Evolutionary conservation across 1,140 invertebrate genomes (phyloP).

Genomic region (Prorops nasuta): DNA sequence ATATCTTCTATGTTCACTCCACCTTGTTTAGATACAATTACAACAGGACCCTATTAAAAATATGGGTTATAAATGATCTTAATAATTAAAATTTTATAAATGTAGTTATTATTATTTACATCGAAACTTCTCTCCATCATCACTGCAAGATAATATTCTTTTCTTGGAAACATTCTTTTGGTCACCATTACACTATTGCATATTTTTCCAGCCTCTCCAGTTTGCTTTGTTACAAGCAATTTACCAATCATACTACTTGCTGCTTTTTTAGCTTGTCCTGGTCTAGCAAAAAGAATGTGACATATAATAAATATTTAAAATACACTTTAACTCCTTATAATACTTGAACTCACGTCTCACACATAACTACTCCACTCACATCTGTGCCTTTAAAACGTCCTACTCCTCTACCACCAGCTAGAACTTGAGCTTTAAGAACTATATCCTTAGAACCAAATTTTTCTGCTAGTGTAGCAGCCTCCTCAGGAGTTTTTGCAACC

Average conservation of each 20-base stretch:
- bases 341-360: constrained; percentile 71
- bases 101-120: constrained; percentile 60
- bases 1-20: constrained; percentile 98
- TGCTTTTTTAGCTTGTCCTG: constrained; percentile 80
- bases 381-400: constrained; percentile 89
- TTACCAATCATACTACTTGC: constrained; percentile 90
- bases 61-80: background rate
- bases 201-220: constrained; percentile 85
- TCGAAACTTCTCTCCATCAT: constrained; percentile 92
- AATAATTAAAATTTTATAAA: background rate
- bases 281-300: constrained; percentile 55
- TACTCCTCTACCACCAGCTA: constrained; percentile 92
- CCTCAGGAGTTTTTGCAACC: constrained; percentile 80
- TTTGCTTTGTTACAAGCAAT: constrained; percentile 92
- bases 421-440: constrained; percentile 94
- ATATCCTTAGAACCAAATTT: constrained; percentile 81
- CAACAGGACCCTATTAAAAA: constrained; percentile 77
- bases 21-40: constrained; percentile 93
- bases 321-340: background rate
- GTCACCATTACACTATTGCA: constrained; percentile 96
- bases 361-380: constrained; percentile 89
- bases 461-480: constrained; percentile 77
- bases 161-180: constrained; percentile 88
- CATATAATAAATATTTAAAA: background rate
- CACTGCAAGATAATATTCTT: constrained; percentile 95